phyloP scores from a whole-genome alignment of 1,140 invertebrate genomes.

The Chrysomallon squamiferum region DNA sequence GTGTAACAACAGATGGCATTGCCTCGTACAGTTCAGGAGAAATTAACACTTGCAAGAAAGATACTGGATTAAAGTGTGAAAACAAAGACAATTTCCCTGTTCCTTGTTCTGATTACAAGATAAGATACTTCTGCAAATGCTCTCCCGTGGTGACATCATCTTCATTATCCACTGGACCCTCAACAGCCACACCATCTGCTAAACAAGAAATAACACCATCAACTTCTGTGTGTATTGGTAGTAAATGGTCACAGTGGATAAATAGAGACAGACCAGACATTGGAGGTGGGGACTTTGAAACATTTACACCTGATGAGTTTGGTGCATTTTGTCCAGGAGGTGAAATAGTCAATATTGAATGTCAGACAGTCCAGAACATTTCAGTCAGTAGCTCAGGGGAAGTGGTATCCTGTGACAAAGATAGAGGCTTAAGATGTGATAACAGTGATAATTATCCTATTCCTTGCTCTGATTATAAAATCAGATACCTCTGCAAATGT shows the following conservation, averaged over 20 bases:
- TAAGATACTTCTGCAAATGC: slow-evolving; percentile 55
- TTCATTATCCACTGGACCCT: neutral
- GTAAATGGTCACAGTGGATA: slow-evolving; percentile 22
- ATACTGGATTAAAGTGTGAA: slow-evolving; percentile 12
- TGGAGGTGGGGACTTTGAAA: slow-evolving; percentile 33
- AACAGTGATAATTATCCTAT: slow-evolving; percentile 11
- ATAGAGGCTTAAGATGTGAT: slow-evolving; percentile 17
- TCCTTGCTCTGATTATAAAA: slow-evolving; percentile 55
- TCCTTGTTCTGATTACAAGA: slow-evolving; percentile 53
- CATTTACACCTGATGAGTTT: slow-evolving; percentile 29
- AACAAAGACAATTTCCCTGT: slow-evolving; percentile 13
- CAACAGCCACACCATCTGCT: neutral
- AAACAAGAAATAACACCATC: neutral
- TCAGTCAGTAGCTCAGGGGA: slow-evolving; percentile 12
- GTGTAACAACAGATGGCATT: slow-evolving; percentile 18
- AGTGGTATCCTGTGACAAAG: slow-evolving; percentile 10
- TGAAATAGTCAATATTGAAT: slow-evolving; percentile 25
- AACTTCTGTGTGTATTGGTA: neutral
- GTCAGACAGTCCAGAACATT: slow-evolving; percentile 5
- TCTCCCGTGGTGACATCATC: neutral
- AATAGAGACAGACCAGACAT: slow-evolving; percentile 32
- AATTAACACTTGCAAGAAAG: slow-evolving; percentile 4
- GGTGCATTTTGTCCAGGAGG: slow-evolving; percentile 37
- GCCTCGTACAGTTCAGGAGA: slow-evolving; percentile 5
- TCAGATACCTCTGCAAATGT: slow-evolving; percentile 53